Conservation (phyloP, 64 coral and sea anemone genomes). For the Trachythela sp. region DNA sequence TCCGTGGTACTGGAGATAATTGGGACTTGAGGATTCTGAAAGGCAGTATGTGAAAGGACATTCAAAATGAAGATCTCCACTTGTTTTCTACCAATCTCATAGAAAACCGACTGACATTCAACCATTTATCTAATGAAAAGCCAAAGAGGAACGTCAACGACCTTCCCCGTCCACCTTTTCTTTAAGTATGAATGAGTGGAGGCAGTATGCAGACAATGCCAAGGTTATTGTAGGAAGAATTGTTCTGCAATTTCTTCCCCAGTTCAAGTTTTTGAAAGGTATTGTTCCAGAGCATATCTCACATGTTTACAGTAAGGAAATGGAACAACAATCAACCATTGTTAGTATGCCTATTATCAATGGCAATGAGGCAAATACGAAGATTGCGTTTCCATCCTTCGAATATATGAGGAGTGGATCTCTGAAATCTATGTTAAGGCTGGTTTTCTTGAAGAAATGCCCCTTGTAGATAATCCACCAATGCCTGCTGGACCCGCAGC, state of each 20-base stretch:
- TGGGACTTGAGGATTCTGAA: slow-evolving; percentile 54
- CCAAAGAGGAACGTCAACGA: slow-evolving; percentile 41
- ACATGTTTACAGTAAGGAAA: slow-evolving; percentile 44
- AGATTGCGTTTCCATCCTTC: slow-evolving; percentile 60
- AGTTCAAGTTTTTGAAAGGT: slow-evolving; percentile 49
- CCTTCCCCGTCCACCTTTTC: slow-evolving; percentile 36
- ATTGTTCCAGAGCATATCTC: slow-evolving; percentile 53
- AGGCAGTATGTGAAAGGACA: slow-evolving; percentile 52
- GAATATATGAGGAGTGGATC: slow-evolving; percentile 63
- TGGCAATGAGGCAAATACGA: slow-evolving; percentile 67
- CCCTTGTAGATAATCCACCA: slow-evolving; percentile 48
- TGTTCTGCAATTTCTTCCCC: slow-evolving; percentile 38
- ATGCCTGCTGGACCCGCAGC: slow-evolving; percentile 35
- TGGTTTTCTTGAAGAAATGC: slow-evolving; percentile 44
- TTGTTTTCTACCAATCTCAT: slow-evolving; percentile 58
- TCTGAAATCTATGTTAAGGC: slow-evolving; percentile 58
- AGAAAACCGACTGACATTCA: slow-evolving; percentile 59
- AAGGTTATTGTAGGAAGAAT: slow-evolving; percentile 49
- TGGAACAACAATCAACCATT: slow-evolving; percentile 51
- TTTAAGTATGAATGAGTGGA: slow-evolving; percentile 45
- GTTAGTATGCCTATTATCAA: slow-evolving; percentile 61
- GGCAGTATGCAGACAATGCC: slow-evolving; percentile 47
- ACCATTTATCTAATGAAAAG: slow-evolving; percentile 44
- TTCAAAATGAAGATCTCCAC: slow-evolving; percentile 63
- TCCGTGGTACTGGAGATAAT: slow-evolving; percentile 61